These are phyloP conservation scores for Trissolcus basalis DNA, from an alignment of 1,140 invertebrate genomes.

Conservation along the genomic window DNA sequence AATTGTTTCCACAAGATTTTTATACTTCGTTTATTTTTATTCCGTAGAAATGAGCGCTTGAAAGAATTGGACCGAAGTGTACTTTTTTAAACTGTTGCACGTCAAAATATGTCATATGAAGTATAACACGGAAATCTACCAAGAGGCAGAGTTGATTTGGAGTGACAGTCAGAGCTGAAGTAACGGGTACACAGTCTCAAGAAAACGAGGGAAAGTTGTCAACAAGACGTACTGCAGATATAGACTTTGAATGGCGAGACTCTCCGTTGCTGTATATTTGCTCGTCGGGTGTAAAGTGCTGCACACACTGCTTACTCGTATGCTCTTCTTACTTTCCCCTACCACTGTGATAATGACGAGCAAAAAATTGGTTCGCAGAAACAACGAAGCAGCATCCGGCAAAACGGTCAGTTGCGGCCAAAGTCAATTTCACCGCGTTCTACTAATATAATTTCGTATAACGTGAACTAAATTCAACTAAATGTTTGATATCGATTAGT, in stretches of 20 bases:
- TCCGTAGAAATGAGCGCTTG: too few relatives aligned
- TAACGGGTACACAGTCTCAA: conserved; percentile 34
- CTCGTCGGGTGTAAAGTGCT: conserved; percentile 47
- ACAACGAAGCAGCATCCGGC: conserved; percentile 43
- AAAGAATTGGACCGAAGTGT: conserved; percentile 9
- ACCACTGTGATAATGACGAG: conserved; percentile 28
- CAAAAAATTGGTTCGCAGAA: conserved; percentile 43
- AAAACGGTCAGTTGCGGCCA: conserved; percentile 36
- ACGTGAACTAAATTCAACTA: conserved; percentile 13
- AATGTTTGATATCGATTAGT: neutral
- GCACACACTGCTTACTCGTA: conserved; percentile 46
- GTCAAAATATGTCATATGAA: conserved; percentile 30
- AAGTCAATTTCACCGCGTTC: conserved; percentile 28
- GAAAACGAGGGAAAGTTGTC: conserved; percentile 52
- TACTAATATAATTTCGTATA: conserved; percentile 16
- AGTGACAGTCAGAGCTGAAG: conserved; percentile 31
- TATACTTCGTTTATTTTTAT: too few relatives aligned
- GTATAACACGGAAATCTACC: conserved; percentile 28
- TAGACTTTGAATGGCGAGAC: conserved; percentile 44
- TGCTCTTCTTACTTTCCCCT: conserved; percentile 23
- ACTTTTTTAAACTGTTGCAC: conserved; percentile 18
- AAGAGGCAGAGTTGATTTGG: conserved; percentile 27
- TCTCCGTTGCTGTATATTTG: conserved; percentile 35
- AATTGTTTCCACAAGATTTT: too few relatives aligned
- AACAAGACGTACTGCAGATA: conserved; percentile 38